These are phyloP conservation scores for Notoglanidium macrostoma DNA, from an alignment of 2,797 vertebrate species.

Conservation along the genomic window DNA sequence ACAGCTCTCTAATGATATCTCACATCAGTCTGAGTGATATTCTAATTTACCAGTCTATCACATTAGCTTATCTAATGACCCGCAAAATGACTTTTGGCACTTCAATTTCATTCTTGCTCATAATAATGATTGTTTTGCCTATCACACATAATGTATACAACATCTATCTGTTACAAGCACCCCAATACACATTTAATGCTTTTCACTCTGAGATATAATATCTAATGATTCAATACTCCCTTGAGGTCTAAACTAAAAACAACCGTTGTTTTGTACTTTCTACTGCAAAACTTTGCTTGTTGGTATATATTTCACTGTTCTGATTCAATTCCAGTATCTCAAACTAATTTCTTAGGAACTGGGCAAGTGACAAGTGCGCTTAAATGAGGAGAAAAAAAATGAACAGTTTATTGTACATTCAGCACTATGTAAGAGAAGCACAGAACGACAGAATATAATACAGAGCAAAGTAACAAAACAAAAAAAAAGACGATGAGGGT, in stretches of 20 bases:
- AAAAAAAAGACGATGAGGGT: conserved; percentile 11
- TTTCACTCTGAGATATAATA: not conserved
- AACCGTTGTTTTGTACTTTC: not conserved
- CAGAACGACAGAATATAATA: conserved; percentile 51
- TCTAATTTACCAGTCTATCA: conserved; percentile 42
- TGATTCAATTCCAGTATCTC: not conserved
- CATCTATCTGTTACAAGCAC: conserved; percentile 24
- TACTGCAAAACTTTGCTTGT: not conserved
- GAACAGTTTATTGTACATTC: not conserved
- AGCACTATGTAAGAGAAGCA: not conserved
- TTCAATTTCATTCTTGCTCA: conserved; percentile 9
- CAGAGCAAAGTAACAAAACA: not conserved
- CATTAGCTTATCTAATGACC: conserved; percentile 58
- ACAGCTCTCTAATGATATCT: conserved; percentile 50
- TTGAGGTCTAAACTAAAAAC: conserved; percentile 33
- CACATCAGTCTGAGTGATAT: conserved; percentile 38
- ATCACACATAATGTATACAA: not conserved
- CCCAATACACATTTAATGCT: conserved; percentile 28
- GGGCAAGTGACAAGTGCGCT: not conserved
- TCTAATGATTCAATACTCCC: conserved; percentile 3
- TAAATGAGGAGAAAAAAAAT: not conserved
- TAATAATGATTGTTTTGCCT: conserved; percentile 15
- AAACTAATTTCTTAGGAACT: conserved; percentile 1
- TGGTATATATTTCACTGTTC: not conserved
- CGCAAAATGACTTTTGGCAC: conserved; percentile 50